Base-by-base conservation (phyloP, 2,113 vertebrate genomes). In the Nesogale talazaci region DNA sequence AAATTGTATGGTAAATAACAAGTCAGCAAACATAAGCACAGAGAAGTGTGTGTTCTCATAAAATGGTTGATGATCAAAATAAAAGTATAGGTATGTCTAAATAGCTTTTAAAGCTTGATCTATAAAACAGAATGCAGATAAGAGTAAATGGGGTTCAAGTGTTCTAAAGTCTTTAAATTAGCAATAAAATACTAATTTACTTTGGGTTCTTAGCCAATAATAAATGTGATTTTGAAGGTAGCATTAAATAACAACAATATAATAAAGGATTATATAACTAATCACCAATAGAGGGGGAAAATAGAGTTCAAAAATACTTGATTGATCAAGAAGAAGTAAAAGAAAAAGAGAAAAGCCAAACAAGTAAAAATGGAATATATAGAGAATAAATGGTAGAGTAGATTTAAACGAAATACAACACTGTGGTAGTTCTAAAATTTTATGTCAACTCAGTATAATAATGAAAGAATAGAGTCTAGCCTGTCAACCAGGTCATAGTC, bases 331-430 rank as follows among this genome's bases (percentile, higher is more conserved):
- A 80, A 40, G 23, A 80, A 4, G 25, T 25, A 65, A 40, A 88
- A 88, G 80, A 80, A 40, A 23, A 80, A 4, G 25, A 31, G 72
- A 40, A 15, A 82, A 79, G 40, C 52, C 9, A 19, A 83, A 57
- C n/a, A 94, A 83, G 70, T 17, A 78, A 14, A 74, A 4, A 22
- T 80, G 46, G 61, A 4, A 9, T 94, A 90, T 90, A 31, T 52
- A 69, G 57, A 79, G 81, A 86, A 86, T 31, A 87, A 89, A 59
- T 69, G 31, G 36, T 40, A 79, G 19, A 74, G 8, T 11, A 69
- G 56, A 94, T 40, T 56, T 70, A 75, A 92, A 87, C 19, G 9
- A 94, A 92, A 14, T 57, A 57, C 56, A 82, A 52, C 22, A 90
- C 61, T 90, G 46, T 52, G 46, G 46, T 52, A 52, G 46, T 52